Base-by-base conservation (phyloP, 2,888 invertebrate species). In the Lasioglossum leucozonium region DNA sequence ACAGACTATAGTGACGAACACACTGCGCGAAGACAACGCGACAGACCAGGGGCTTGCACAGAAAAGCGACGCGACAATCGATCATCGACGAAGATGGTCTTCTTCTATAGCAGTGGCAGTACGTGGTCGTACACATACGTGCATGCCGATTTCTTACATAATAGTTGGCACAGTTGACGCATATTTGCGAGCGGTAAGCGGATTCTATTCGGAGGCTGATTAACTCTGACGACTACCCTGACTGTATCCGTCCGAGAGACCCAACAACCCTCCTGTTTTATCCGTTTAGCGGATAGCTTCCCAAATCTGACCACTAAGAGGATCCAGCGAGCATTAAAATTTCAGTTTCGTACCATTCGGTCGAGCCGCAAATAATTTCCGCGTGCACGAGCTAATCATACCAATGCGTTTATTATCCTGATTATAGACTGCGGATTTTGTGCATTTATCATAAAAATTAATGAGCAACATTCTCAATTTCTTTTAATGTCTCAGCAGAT, bases 101-200 rank as follows among this genome's bases (percentile, higher is more conserved):
- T 62, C 30, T 13, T 16, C 30, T 10, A 0, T 18, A 65, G 11
- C 26, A 30, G 37, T 69, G 34, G 22, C 26, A 10, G 4, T 44
- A 30, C n/a, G 34, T 40, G n/a, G n/a, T 72, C 62, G 67, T 11
- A 22, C 16, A 13, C 55, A 34, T 51, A 51, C 51, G 67, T 55
- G 34, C 44, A 84, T 58, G 75, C 26, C 11, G 44, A 65, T 84
- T 44, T 26, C 71, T 87, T 87, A 62, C 26, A 77, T 81, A 77
- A 84, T 37, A 72, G 58, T 11, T 34, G 69, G 42, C 62, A 44
- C 77, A 58, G 16, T 71, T 78, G 55, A 78, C 18, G 69, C 75
- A 71, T 47, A 71, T 37, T 65, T 73, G 65, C 30, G n/a, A 34
- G 37, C 26, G 42, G 30, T 83, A 77, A 81, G 72, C 51, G n/a